Evolutionary conservation across 1,140 invertebrate genomes (phyloP).

Genomic region (Drosophila chauvacae): DNA sequence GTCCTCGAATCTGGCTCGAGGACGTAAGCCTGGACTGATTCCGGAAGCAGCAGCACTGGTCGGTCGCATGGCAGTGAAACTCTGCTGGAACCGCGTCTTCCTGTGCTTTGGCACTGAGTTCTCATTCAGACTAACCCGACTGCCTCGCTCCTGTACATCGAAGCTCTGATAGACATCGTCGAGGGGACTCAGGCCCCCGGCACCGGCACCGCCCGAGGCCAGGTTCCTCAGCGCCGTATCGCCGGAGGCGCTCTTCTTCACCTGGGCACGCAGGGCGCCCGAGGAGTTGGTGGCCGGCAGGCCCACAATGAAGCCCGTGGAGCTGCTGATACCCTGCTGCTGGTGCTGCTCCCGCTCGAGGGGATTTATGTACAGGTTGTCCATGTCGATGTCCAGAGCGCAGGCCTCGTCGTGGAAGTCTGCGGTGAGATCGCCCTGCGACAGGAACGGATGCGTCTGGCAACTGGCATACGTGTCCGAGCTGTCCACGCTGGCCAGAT

Average conservation of each 20-base stretch:
- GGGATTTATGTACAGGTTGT: slow-evolving; percentile 97
- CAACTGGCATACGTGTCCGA: slow-evolving; percentile 98
- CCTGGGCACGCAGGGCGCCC: slow-evolving; percentile 80
- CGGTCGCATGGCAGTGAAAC: slow-evolving; percentile 69
- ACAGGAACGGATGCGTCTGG: slow-evolving; percentile 96
- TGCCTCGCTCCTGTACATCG: slow-evolving; percentile 86
- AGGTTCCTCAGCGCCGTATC: slow-evolving; percentile 88
- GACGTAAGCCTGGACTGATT: slow-evolving; percentile 32
- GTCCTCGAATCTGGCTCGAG: slow-evolving; percentile 79
- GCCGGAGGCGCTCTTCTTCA: slow-evolving; percentile 92
- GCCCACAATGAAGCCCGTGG: slow-evolving; percentile 77
- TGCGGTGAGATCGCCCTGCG: slow-evolving; percentile 91
- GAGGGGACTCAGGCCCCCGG: slow-evolving; percentile 80
- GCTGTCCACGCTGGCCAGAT: slow-evolving; percentile 91
- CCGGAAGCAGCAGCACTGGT: slow-evolving; percentile 24
- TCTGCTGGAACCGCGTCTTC: slow-evolving; percentile 93
- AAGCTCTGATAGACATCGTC: slow-evolving; percentile 86
- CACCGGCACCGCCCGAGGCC: slow-evolving; percentile 61
- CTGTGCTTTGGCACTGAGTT: slow-evolving; percentile 91
- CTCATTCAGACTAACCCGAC: slow-evolving; percentile 88
- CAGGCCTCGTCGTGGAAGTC: slow-evolving; percentile 86
- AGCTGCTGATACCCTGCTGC: slow-evolving; percentile 64
- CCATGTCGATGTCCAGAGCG: slow-evolving; percentile 86
- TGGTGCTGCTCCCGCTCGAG: slow-evolving; percentile 87
- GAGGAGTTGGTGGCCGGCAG: slow-evolving; percentile 65